These are phyloP conservation scores for Margarornis squamiger DNA, from an alignment of 2,797 vertebrate species.

Conservation along the genomic window DNA sequence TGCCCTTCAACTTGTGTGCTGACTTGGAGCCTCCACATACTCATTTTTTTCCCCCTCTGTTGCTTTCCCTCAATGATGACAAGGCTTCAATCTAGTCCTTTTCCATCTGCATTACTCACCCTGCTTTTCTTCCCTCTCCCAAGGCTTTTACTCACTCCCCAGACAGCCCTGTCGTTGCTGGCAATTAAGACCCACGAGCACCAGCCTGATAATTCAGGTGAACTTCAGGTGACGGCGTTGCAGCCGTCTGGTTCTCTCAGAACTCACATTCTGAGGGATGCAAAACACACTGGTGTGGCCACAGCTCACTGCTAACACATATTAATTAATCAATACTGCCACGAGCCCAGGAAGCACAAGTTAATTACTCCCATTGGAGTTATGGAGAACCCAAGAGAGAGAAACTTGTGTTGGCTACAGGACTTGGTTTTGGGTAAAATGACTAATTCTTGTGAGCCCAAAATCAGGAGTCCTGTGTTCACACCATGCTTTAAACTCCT, in stretches of 20 bases:
- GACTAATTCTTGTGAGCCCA: not conserved
- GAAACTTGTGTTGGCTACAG: not conserved
- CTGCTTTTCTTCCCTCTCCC: not conserved
- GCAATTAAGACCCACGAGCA: not conserved
- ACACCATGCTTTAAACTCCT: not conserved
- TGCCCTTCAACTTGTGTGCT: not conserved
- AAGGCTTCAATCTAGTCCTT: not conserved
- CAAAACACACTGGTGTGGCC: not conserved
- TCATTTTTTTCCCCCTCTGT: not conserved
- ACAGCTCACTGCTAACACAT: not conserved
- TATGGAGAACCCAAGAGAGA: not conserved
- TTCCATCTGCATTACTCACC: not conserved
- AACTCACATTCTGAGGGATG: not conserved
- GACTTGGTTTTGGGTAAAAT: not conserved
- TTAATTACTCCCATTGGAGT: not conserved
- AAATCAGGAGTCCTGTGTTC: not conserved
- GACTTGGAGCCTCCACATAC: not conserved
- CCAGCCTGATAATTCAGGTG: not conserved
- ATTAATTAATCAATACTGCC: not conserved
- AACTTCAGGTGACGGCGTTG: not conserved
- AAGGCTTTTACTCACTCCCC: not conserved
- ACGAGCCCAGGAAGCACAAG: not conserved
- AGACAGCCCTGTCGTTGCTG: not conserved
- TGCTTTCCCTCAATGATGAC: not conserved
- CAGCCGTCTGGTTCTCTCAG: not conserved